Evolutionary conservation across 2,797 vertebrate species (phyloP), one percentile per base, ranked within the genome.

Genomic region (Chloroceryle amazona): DNA sequence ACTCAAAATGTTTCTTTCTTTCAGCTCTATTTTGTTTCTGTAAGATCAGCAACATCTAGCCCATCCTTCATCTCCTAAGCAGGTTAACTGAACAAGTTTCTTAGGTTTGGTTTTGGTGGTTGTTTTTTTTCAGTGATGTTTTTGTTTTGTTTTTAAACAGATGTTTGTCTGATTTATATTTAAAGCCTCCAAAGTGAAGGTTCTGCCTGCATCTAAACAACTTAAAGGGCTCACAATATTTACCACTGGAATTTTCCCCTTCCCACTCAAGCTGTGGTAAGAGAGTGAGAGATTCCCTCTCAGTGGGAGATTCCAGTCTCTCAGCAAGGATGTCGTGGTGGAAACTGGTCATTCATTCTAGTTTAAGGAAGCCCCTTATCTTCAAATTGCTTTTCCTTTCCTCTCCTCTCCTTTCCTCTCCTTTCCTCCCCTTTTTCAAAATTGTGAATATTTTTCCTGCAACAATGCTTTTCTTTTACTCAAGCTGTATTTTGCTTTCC

Each of bases 141-240:
- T 54, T 29, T 19, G 10, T 55, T 55, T 55, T 31, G 29, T 13
- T 55, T 19, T 55, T 55, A 31, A n/a, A n/a, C 10, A 72, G 18
- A 16, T 39, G 15, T 44, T 84, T 67, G 15, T 58, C 80, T 67
- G 4, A 18, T 33, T 13, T 66, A 5, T 29, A 66, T 33, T 87
- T 57, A 49, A 68, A 90, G 52, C 13, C 31, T 46, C 33, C 1
- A 1, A 67, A 57, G 4, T 0, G 0, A 61, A 66, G 17, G 4
- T 29, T 65, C 37, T 52, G 6, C 23, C 29, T 63, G 8, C 17
- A 47, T n/a, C 21, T 52, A 28, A 80, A 67, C 8, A 68, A 49
- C 22, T 84, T 39, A 8, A 18, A 72, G 6, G 4, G 12, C 6
- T 31, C 16, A 54, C 28, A 54, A 11, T 54, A 54, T 54, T 31